A percentile compares a stretch with the other conserved stretches of the same genome.
Conservation (phyloP, 2,113 vertebrate species). For the Serilophus lunatus region DNA sequence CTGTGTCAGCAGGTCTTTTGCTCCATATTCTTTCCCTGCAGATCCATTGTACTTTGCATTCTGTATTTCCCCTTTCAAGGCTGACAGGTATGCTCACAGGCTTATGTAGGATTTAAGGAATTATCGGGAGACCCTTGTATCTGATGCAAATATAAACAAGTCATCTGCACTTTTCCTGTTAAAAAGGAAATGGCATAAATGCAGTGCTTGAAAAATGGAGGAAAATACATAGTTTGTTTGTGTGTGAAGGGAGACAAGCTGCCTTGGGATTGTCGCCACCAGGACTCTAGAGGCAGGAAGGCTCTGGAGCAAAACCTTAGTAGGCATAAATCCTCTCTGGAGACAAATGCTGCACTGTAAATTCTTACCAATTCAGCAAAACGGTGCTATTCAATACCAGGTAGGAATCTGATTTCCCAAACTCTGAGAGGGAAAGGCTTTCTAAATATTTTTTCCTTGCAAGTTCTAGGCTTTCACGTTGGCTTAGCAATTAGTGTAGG, state of each 20-base stretch:
- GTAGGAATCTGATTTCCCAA: background rate
- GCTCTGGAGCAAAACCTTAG: background rate
- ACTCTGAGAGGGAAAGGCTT: background rate
- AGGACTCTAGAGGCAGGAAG: background rate
- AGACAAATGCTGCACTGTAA: background rate
- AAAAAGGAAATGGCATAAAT: background rate
- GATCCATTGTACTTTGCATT: background rate
- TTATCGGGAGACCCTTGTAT: background rate
- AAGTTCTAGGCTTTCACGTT: background rate
- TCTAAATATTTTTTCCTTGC: background rate
- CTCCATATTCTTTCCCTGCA: background rate
- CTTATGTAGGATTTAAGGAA: constrained; percentile 10
- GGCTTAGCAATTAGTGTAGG: background rate
- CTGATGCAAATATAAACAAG: background rate
- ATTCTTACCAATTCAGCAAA: background rate
- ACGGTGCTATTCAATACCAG: background rate
- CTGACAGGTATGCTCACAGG: background rate
- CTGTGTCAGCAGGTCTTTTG: background rate
- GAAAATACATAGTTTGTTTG: background rate
- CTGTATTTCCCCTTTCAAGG: background rate
- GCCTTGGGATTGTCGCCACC: background rate
- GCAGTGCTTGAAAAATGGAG: background rate
- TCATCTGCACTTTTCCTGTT: background rate
- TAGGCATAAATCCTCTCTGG: background rate
- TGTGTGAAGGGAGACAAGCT: background rate